A percentile compares a stretch with the other conserved stretches of the same genome.
phyloP scores from a whole-genome alignment of 2,888 invertebrate genomes.

The Microdon myrmicae region DNA sequence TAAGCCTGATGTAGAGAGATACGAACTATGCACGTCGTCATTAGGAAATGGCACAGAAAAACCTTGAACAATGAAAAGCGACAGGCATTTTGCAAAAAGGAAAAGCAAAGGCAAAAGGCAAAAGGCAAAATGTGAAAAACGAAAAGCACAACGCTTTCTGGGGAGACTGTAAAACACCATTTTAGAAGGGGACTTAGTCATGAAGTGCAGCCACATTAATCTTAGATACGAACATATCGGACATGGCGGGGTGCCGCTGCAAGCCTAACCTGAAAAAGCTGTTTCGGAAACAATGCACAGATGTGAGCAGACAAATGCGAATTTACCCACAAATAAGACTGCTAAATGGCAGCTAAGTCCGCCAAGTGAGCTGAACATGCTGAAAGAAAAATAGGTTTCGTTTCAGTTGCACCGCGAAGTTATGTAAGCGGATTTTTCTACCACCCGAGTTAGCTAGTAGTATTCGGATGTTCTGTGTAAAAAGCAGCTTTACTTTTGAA shows the following conservation, averaged over 20 bases:
- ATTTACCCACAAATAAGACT: too few species aligned
- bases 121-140: conserved; percentile 11
- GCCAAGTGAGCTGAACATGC: too few species aligned
- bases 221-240: conserved; percentile 6
- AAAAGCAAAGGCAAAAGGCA: conserved; percentile 14
- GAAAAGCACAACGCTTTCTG: conserved; percentile 11
- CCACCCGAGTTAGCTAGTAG: too few species aligned
- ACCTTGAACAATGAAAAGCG: conserved; percentile 23
- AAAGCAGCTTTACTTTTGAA: too few species aligned
- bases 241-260: background rate
- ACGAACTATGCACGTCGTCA: conserved; percentile 1
- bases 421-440: too few species aligned
- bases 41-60: conserved; percentile 32
- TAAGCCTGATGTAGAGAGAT: background rate
- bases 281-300: conserved; percentile 22
- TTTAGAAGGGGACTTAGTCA: conserved; percentile 3
- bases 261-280: conserved; percentile 22
- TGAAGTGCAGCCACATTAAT: background rate
- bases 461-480: too few species aligned
- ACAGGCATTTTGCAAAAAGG: conserved; percentile 4
- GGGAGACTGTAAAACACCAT: conserved; percentile 2
- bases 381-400: too few species aligned
- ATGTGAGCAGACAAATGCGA: conserved; percentile 15
- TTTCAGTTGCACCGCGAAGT: too few species aligned
- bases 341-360: too few species aligned